Evolutionary conservation across 1,140 invertebrate species (phyloP).

Genomic region (Pissodes strobi): DNA sequence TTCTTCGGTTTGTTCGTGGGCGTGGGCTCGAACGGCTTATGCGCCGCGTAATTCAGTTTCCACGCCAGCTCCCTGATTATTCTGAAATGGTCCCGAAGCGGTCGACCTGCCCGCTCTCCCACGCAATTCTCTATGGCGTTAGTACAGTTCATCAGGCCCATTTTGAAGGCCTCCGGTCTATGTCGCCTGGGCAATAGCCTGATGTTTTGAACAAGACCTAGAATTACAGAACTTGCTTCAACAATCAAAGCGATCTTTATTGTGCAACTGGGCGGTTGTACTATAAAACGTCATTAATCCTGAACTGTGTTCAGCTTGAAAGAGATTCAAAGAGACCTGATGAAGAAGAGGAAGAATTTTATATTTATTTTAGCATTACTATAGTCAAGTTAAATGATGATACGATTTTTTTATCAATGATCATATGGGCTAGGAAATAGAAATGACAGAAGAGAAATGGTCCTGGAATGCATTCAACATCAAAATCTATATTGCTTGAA

Average conservation of each 20-base stretch:
- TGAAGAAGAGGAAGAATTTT: neutral
- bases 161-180: constrained; percentile 60
- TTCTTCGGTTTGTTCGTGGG: constrained; percentile 51
- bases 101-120: constrained; percentile 47
- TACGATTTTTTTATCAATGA: too few relatives aligned
- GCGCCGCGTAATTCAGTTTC: constrained; percentile 49
- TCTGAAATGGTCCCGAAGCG: constrained; percentile 51
- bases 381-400: too few relatives aligned
- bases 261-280: neutral
- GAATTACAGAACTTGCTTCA: neutral
- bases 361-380: too few relatives aligned
- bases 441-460: too few relatives aligned
- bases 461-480: too few relatives aligned
- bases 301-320: neutral
- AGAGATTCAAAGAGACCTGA: neutral
- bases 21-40: constrained; percentile 57
- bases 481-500: too few relatives aligned
- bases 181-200: constrained; percentile 54
- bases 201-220: constrained; percentile 58
- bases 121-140: constrained; percentile 47
- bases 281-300: too few relatives aligned
- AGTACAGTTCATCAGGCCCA: constrained; percentile 57
- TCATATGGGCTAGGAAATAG: too few relatives aligned
- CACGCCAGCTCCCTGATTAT: constrained; percentile 53
- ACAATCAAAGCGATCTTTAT: neutral